Percentiles rank a stretch among this genome's conserved stretches.
These are phyloP conservation scores for Achroia grisella DNA, from an alignment of 1,140 invertebrate genomes.

Conservation along the genomic window DNA sequence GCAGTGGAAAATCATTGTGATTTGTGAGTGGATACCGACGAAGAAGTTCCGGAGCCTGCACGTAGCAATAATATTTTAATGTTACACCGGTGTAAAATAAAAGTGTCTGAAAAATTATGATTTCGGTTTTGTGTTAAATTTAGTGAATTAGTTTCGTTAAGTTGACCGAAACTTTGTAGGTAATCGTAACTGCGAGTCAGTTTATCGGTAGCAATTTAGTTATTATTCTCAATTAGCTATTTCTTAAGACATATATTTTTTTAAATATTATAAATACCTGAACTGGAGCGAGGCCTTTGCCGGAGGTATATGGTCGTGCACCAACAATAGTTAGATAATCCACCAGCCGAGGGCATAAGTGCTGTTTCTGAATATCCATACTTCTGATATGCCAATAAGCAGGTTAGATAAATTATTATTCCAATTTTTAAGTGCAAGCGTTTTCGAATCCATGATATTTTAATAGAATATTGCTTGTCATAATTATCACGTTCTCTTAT, in stretches of 20 bases:
- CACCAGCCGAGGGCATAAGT: slow-evolving; percentile 87
- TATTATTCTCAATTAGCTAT: too few species aligned
- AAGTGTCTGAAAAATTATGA: too few species aligned
- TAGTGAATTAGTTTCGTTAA: too few species aligned
- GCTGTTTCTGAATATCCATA: slow-evolving; percentile 84
- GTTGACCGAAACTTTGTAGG: too few species aligned
- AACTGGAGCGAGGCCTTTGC: slow-evolving; percentile 80
- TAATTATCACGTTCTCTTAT: slow-evolving; percentile 51
- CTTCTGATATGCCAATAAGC: slow-evolving; percentile 35
- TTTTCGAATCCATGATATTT: slow-evolving; percentile 51
- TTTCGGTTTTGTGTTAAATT: too few species aligned
- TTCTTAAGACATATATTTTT: too few species aligned
- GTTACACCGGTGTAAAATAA: too few species aligned
- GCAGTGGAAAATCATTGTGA: slow-evolving; percentile 97
- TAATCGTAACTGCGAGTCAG: too few species aligned
- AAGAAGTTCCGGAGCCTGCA: slow-evolving; percentile 89
- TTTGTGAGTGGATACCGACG: slow-evolving; percentile 97
- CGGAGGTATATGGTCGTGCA: slow-evolving; percentile 81
- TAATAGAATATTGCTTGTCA: slow-evolving; percentile 65
- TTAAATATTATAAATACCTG: slow-evolving; percentile 82
- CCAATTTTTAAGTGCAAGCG: slow-evolving; percentile 24
- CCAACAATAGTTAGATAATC: slow-evolving; percentile 99
- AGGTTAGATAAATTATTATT: background rate
- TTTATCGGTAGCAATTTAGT: too few species aligned
- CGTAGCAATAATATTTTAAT: too few species aligned